These are phyloP conservation scores for Hydraecia micacea DNA, from an alignment of 2,888 invertebrate genomes.

Conservation along the genomic window DNA sequence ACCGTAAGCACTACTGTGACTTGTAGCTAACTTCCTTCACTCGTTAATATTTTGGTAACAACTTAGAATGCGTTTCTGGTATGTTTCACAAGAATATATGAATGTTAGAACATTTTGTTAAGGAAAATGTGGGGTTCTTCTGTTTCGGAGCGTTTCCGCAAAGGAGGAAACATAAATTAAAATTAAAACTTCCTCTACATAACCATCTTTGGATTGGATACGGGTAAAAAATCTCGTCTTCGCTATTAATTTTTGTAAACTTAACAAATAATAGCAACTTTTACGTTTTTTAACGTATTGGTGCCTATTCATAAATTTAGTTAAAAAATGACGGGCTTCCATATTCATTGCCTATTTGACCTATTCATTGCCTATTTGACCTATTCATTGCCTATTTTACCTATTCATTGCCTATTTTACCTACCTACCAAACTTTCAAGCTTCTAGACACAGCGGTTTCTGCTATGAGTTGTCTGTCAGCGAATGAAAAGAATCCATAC, in stretches of 20 bases:
- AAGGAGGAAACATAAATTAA: neutral
- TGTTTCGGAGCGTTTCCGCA: neutral
- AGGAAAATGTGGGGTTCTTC: neutral
- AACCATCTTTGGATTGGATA: neutral
- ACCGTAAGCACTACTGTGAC: conserved; percentile 85
- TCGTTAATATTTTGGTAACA: conserved; percentile 33
- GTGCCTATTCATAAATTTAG: neutral
- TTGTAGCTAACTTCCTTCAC: conserved; percentile 65
- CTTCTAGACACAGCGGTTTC: neutral
- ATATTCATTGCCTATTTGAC: neutral
- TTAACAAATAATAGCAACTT: neutral
- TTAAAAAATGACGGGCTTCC: neutral
- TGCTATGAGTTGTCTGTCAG: neutral
- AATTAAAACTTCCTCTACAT: neutral
- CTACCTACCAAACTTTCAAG: neutral
- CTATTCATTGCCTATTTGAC: too few relatives aligned
- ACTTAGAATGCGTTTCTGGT: neutral
- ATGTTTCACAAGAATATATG: neutral
- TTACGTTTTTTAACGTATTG: neutral
- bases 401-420: neutral
- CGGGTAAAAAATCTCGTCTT: neutral
- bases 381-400: neutral
- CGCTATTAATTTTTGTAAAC: neutral
- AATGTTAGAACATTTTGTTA: neutral
- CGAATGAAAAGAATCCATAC: neutral